Percentiles rank a stretch among this genome's conserved stretches.
These are phyloP conservation scores for Pavo muticus DNA, from an alignment of 2,113 vertebrate species.

Conservation along the genomic window DNA sequence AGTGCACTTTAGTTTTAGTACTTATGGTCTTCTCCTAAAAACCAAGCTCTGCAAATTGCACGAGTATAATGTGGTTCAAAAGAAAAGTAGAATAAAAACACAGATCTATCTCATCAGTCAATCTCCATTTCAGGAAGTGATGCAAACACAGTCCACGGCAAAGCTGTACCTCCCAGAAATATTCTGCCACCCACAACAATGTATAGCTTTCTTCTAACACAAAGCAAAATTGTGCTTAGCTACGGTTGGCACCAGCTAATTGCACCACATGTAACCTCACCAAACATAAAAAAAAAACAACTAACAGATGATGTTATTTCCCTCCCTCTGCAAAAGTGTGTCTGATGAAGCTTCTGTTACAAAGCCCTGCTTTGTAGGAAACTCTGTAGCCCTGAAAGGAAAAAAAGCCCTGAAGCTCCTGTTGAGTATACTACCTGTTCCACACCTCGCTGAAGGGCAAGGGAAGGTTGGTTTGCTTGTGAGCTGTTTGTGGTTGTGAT, in stretches of 20 bases:
- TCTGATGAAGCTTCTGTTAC: not conserved
- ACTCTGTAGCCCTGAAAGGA: not conserved
- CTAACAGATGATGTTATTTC: not conserved
- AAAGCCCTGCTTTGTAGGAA: not conserved
- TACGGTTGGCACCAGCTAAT: not conserved
- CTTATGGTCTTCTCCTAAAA: not conserved
- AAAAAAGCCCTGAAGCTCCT: not conserved
- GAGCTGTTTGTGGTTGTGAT: not conserved
- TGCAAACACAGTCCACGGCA: not conserved
- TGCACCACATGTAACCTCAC: not conserved
- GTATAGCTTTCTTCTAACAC: conserved; percentile 14
- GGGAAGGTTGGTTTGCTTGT: not conserved
- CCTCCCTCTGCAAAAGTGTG: not conserved
- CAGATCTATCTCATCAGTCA: conserved; percentile 7
- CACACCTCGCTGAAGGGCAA: not conserved
- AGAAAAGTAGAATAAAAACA: not conserved
- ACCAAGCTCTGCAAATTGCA: not conserved
- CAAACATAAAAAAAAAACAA: not conserved
- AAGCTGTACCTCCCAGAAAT: conserved; percentile 3
- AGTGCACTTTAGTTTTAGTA: not conserved
- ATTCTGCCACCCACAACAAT: conserved; percentile 52
- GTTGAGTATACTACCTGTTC: not conserved
- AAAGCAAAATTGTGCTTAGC: not conserved
- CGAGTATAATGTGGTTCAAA: not conserved
- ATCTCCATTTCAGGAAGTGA: conserved; percentile 57